Conservation (phyloP, 2,888 invertebrate genomes). For the Luperina testacea region DNA sequence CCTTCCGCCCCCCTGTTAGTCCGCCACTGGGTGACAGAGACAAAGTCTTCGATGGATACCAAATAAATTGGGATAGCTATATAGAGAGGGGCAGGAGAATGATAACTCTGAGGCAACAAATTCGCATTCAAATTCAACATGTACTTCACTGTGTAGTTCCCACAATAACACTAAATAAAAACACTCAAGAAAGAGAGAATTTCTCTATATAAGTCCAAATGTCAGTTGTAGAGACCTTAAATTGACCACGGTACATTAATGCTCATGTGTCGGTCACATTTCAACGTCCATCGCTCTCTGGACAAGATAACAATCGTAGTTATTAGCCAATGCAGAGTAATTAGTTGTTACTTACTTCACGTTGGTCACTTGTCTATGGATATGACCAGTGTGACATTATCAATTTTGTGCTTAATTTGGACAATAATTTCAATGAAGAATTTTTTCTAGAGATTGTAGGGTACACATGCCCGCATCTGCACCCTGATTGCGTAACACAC, state of each 20-base stretch:
- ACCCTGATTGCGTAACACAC: no score
- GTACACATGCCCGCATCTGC: no score
- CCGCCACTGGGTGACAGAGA: no score
- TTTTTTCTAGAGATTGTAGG: not conserved
- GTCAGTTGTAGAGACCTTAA: constrained; percentile 14
- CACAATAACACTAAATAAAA: not conserved
- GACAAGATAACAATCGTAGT: constrained; percentile 39
- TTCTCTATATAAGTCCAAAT: constrained; percentile 28
- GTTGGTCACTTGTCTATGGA: constrained; percentile 10
- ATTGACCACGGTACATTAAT: constrained; percentile 8
- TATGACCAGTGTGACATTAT: constrained; percentile 1
- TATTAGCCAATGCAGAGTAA: constrained; percentile 25
- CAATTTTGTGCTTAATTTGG: not conserved
- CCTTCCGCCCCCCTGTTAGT: no score
- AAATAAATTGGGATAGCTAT: no score
- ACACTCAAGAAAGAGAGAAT: not conserved
- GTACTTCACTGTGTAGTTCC: not conserved
- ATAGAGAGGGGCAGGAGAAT: no score
- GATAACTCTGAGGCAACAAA: not conserved
- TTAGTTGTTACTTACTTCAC: constrained; percentile 26
- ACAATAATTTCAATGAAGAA: not conserved
- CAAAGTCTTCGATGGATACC: no score
- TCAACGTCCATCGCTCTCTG: constrained; percentile 21
- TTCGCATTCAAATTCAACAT: not conserved
- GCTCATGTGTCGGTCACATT: constrained; percentile 28